Base-by-base conservation (phyloP, 2,888 invertebrate genomes). In the Stenchaetothrips biformis region DNA sequence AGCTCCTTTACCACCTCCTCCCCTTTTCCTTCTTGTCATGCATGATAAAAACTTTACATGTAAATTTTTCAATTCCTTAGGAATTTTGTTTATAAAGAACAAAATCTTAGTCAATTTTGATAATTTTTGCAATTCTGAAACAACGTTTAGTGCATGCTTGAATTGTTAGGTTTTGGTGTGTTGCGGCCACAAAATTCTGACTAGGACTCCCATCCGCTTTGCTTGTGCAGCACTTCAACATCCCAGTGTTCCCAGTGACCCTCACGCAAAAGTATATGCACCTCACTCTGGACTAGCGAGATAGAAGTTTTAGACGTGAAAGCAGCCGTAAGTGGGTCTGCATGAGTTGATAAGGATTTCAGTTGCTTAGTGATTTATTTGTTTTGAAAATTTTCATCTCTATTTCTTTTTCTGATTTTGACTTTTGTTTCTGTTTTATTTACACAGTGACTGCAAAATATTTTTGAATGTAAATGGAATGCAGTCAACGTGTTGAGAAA, bases 251-350 rank as follows among this genome's bases (percentile, higher is more conserved):
- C 67, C 67, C 67, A 74, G 67, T 74, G 21, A 74, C 67, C 67
- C 67, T 74, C 67, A 74, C 67, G 25, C 67, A 74, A 74, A 74
- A 74, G 25, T 74, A 74, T 74, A 74, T 74, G 67, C 67, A 74
- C 67, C 67, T 74, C 67, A 21, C 67, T 9, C 7, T 74, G 67
- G 67, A 74, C 67, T 74, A 74, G 53, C 18, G 53, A 53, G 53
- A 53, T 53, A 53, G 67, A 74, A 74, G 67, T 74, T 8, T 21
- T 74, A 74, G 67, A n/a, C 67, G 67, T 74, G 67, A 74, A 53
- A 74, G 67, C 67, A 74, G 67, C 67, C 67, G 67, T 74, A 74
- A 74, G 67, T 74, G 67, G 67, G 67, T 74, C 67, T 74, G 67
- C 67, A 74, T 74, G 67, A 74, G 21, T 59, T 18, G 16, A 18